Evolutionary conservation across 1,140 invertebrate species (phyloP).

Genomic region (Eumeta japonica): DNA sequence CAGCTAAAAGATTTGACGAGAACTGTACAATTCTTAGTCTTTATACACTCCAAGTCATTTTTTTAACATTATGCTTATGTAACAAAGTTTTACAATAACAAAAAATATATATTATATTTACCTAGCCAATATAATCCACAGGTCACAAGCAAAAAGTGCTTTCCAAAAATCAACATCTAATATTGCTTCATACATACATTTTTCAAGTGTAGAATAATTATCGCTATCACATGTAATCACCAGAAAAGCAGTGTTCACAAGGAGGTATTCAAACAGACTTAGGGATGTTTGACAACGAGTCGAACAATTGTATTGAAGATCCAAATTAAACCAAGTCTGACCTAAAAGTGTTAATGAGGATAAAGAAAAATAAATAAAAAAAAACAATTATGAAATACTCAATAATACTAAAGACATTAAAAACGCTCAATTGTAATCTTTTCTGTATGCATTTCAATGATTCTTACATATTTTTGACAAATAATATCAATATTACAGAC

Average conservation of each 20-base stretch:
- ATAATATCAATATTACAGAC: too few species aligned
- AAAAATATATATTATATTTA: constrained; percentile 13
- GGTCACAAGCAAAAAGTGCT: constrained; percentile 28
- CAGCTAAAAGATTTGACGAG: too few species aligned
- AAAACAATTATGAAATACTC: too few species aligned
- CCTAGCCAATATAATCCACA: constrained; percentile 32
- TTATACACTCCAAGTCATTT: too few species aligned
- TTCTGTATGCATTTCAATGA: too few species aligned
- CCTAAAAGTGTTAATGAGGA: constrained; percentile 17
- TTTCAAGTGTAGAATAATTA: constrained; percentile 21
- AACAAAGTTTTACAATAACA: too few species aligned
- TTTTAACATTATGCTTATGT: too few species aligned
- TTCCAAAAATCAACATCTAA: constrained; percentile 20
- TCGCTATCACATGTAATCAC: constrained; percentile 13
- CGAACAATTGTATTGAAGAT: constrained; percentile 13
- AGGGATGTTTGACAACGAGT: constrained; percentile 1
- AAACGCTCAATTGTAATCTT: too few species aligned
- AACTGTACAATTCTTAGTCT: too few species aligned
- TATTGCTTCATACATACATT: constrained; percentile 19
- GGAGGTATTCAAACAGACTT: constrained; percentile 26
- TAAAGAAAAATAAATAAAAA: constrained; percentile 4
- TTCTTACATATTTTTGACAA: too few species aligned
- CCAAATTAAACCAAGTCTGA: constrained; percentile 29
- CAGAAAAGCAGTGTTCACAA: constrained; percentile 20
- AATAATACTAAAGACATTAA: too few species aligned